Evolutionary conservation across 2,113 vertebrate species (phyloP), one percentile per base, ranked within the genome.

Genomic region (Crotalus helleri): DNA sequence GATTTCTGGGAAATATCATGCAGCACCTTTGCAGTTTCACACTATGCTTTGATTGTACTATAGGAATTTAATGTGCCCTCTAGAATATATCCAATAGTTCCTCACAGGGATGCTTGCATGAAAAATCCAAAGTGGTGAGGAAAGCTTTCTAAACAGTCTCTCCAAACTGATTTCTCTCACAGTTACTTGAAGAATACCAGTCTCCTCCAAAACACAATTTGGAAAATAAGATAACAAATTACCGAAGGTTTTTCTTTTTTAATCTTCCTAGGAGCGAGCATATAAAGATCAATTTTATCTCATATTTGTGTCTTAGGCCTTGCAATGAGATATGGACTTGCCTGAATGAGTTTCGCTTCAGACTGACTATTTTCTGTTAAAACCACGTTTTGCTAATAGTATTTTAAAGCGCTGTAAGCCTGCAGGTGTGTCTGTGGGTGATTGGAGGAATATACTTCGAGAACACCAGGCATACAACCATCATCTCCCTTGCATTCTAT

Each of bases 381-480:
- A 81, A 64, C 44, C 26, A 81, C 46, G 81, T 93, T 96, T 95
- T 87, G n/a, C 24, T 90, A 94, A 93, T 24, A 92, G 39, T 94
- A 87, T 90, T 93, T 90, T 59, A 58, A 92, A 81, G 33, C 21
- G 33, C 17, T 81, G 33, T 1, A 44, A 8, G 33, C 17, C 17
- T 21, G 64, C 13, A 69, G 33, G 29, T 69, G 29, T 69, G 17
- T 33, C 33, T 81, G 19, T 44, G 33, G 7, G 33, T 81, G 33
- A 44, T 44, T 81, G 74, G 91, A 92, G 90, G 24, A 93, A 92
- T 95, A 85, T 57, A 0, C 49, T 0, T 49, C 5, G 94, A 89
- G 46, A 93, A 95, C 95, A 95, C 85, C 93, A 90, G 54, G 39
- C 33, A 92, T 2, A 46, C 44, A 87, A 92, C 81, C 19, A 33